Evolutionary conservation across 2,113 vertebrate genomes (phyloP).

Genomic region (Syrrhaptes paradoxus): DNA sequence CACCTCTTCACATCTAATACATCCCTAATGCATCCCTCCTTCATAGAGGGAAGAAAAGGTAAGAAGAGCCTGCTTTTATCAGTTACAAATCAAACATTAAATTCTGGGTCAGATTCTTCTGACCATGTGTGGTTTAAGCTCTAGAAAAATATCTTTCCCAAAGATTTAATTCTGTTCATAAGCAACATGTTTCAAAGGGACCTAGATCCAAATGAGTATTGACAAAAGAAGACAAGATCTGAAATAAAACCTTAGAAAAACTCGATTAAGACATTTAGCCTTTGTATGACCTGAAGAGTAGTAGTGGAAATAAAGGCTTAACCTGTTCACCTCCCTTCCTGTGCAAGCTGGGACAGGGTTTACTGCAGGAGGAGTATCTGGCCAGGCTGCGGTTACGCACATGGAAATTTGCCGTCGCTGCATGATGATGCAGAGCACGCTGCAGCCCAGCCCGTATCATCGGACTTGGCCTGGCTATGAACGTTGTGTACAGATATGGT

Average conservation of each 20-base stretch:
- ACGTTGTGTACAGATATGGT: rapidly evolving
- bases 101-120: not conserved
- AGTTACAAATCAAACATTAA: not conserved
- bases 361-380: not conserved
- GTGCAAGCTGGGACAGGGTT: not conserved
- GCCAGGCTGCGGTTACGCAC: not conserved
- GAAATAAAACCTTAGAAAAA: not conserved
- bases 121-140: not conserved
- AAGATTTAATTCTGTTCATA: not conserved
- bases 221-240: not conserved
- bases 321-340: not conserved
- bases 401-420: not conserved
- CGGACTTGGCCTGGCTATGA: not conserved
- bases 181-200: not conserved
- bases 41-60: not conserved
- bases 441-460: not conserved
- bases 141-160: not conserved
- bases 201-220: not conserved
- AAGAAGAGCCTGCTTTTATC: not conserved
- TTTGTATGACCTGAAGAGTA: not conserved
- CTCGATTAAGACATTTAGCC: not conserved
- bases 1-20: not conserved
- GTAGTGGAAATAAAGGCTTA: not conserved
- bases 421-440: rapidly evolving
- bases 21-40: not conserved